A percentile compares a stretch with the other conserved stretches of the same genome.
phyloP scores from a whole-genome alignment of 2,797 vertebrate species.

The Enteromius thamalakanensis region DNA sequence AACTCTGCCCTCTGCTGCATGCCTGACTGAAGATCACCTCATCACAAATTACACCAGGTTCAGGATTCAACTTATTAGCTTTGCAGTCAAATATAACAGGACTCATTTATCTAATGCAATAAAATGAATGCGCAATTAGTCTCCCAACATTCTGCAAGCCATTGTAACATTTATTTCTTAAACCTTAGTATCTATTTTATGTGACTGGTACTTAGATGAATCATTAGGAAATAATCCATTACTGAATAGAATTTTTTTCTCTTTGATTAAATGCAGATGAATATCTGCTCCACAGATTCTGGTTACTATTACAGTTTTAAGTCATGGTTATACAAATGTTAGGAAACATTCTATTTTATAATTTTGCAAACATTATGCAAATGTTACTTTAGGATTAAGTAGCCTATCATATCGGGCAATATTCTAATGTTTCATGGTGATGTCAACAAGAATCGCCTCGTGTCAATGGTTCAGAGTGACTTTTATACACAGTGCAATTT shows the following conservation, averaged over 20 bases:
- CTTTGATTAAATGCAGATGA: neutral
- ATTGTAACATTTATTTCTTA: neutral
- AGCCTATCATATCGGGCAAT: too few relatives aligned
- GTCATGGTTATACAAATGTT: neutral
- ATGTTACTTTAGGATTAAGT: neutral
- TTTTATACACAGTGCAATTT: too few relatives aligned
- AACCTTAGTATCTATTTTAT: neutral
- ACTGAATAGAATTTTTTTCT: neutral
- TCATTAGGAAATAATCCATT: neutral
- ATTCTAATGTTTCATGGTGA: too few relatives aligned
- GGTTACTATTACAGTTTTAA: neutral
- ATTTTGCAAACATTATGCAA: neutral
- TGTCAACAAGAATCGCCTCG: too few relatives aligned
- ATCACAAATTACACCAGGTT: neutral
- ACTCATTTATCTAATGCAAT: neutral
- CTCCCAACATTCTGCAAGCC: neutral
- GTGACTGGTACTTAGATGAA: neutral
- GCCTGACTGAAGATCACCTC: neutral
- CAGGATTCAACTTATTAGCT: neutral
- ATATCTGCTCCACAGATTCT: neutral
- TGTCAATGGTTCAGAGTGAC: too few relatives aligned
- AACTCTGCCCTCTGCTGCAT: constrained; percentile 55
- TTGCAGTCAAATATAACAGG: neutral
- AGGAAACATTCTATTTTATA: neutral
- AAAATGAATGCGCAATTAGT: neutral